phyloP scores from a whole-genome alignment of 2,888 invertebrate genomes.

The Standfussiana lucernea region DNA sequence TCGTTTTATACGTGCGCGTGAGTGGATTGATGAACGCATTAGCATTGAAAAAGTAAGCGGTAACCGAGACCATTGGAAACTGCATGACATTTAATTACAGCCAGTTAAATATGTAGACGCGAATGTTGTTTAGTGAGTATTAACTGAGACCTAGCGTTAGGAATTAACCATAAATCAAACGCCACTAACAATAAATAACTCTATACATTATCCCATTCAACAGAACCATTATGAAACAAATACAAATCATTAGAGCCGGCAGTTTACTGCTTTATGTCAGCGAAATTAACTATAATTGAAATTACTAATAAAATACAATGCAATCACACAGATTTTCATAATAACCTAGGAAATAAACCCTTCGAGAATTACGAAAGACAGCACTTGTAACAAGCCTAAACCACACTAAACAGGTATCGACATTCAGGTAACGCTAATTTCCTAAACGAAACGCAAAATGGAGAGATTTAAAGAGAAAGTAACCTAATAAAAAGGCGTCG shows the following conservation, averaged over 20 bases:
- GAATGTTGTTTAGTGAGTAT: slow-evolving; percentile 18
- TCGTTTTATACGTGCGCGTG: slow-evolving; percentile 60
- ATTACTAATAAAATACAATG: slow-evolving; percentile 45
- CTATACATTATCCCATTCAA: slow-evolving; percentile 51
- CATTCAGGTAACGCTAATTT: slow-evolving; percentile 53
- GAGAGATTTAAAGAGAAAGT: slow-evolving; percentile 55
- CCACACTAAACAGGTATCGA: slow-evolving; percentile 53
- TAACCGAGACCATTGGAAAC: slow-evolving; percentile 47
- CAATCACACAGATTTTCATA: slow-evolving; percentile 43
- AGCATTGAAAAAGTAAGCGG: slow-evolving; percentile 58
- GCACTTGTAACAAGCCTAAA: slow-evolving; percentile 52
- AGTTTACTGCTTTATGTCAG: slow-evolving; percentile 44
- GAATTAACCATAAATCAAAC: slow-evolving; percentile 50
- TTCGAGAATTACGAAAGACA: slow-evolving; percentile 51
- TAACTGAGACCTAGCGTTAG: slow-evolving; percentile 12
- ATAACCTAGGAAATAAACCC: slow-evolving; percentile 55
- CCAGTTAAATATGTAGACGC: slow-evolving; percentile 7
- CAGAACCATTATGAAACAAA: slow-evolving; percentile 50
- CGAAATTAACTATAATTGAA: slow-evolving; percentile 59
- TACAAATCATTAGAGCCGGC: slow-evolving; percentile 41
- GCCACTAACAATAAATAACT: slow-evolving; percentile 54
- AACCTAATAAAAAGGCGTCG: slow-evolving; percentile 54
- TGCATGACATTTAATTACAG: slow-evolving; percentile 28
- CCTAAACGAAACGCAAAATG: slow-evolving; percentile 52
- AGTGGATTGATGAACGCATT: slow-evolving; percentile 63